A percentile compares a stretch with the other conserved stretches of the same genome.
These are phyloP conservation scores for Mimas tiliae DNA, from an alignment of 2,888 invertebrate species.

Conservation along the genomic window DNA sequence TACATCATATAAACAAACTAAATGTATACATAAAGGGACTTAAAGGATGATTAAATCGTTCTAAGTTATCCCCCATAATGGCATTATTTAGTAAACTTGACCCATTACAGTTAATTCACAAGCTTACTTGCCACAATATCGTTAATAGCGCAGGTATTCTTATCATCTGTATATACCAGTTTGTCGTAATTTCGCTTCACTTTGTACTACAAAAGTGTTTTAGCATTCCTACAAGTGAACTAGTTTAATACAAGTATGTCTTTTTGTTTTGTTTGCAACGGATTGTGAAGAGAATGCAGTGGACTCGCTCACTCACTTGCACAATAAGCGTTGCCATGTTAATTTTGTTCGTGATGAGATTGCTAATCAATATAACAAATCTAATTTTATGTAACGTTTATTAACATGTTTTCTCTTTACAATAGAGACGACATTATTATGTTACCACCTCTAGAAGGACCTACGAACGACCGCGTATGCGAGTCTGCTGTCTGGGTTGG, in stretches of 20 bases:
- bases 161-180: background rate
- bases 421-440: slow-evolving; percentile 4
- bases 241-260: slow-evolving; percentile 16
- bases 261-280: slow-evolving; percentile 8
- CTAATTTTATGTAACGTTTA: slow-evolving; percentile 11
- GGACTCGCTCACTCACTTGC: background rate
- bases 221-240: slow-evolving; percentile 14
- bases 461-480: too few relatives aligned
- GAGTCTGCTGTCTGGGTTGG: too few relatives aligned
- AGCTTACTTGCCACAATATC: slow-evolving; percentile 4
- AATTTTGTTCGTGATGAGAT: slow-evolving; percentile 11
- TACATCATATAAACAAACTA: slow-evolving; percentile 34
- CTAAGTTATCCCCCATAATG: slow-evolving; percentile 13
- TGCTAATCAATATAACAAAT: slow-evolving; percentile 12
- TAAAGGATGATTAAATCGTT: slow-evolving; percentile 4
- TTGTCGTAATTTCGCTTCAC: background rate
- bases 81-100: slow-evolving; percentile 17
- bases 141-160: slow-evolving; percentile 16
- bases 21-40: slow-evolving; percentile 19
- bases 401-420: background rate
- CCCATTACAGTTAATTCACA: slow-evolving; percentile 18
- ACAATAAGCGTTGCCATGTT: slow-evolving; percentile 14
- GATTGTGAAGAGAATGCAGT: slow-evolving; percentile 2
- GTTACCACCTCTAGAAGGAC: too few relatives aligned
- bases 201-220: slow-evolving; percentile 3